Base-by-base conservation (phyloP, 1,140 invertebrate genomes). In the Dendrolimus kikuchii region DNA sequence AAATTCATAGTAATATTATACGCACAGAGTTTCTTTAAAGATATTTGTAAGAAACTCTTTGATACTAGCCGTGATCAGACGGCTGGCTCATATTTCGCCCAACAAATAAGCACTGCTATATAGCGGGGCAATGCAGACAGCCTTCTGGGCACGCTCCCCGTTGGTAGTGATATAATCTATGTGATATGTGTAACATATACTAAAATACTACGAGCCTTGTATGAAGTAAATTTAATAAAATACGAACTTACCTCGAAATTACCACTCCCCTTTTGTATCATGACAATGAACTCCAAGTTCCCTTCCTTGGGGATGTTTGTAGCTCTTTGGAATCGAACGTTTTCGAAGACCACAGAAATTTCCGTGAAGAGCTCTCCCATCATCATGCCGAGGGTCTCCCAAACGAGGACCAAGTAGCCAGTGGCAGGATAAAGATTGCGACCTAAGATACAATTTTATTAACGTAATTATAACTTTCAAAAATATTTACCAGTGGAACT, bases 371-470 rank as follows among this genome's bases (percentile, higher is more conserved):
- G 74, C 49, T 92, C 87, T 49, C 92, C 92, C 67, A 90, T 90
- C 87, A 96, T 91, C 78, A 94, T 91, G 9, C 93, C 94, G 23
- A 98, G 73, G 2, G 95, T 95, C 77, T 96, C 94, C 97, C 97
- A 98, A 0, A 95, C 95, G 8, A 98, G 82, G 5, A 92, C 81
- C 53, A 95, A 68, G 71, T 95, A 99, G 37, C 95, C 96, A 6
- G 96, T 97, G 0, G 96, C 96, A 4, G 97, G 97, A 58, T 95
- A 93, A 0, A 98, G 74, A 60, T 95, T 93, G 65, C 96, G 91
- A 2, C 93, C 94, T 90, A 52, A 49, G 44, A 4, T 53, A 53
- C 48, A 42, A 45, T 3, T 49, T 38, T 49, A 38, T 1, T 38
- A 4, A 38, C 38, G n/a, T 2, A 48, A 48, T 6, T 4, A 5